Base-by-base conservation (phyloP, 2,797 vertebrate species). In the Kryptopterus vitreolus region DNA sequence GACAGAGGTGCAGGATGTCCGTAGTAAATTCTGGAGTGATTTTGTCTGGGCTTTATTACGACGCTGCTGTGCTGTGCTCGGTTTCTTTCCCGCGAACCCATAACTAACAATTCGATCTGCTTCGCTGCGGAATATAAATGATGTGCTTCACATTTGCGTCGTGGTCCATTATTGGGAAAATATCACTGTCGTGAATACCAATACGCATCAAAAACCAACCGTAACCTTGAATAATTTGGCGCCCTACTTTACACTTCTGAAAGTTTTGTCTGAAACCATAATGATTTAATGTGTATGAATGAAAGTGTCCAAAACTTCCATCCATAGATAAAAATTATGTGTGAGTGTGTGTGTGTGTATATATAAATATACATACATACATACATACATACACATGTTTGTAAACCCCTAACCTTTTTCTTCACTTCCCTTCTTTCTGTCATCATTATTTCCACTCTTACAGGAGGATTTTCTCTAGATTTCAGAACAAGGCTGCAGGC, bases 111-210 rank as follows among this genome's bases (percentile, higher is more conserved):
- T 68, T 58, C 15, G 33, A 31, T 59, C 38, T 50, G 20, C 15
- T 33, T 46, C 43, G 58, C 11, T 66, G 31, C 63, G 55, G 15
- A 65, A 57, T 66, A 57, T 66, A 52, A 62, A 75, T 52, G 16
- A 52, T 53, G 31, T 33, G 24, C 29, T 48, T 24, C 31, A 57
- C 12, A 55, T 72, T 75, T 59, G 55, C 72, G 29, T 75, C 20
- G 8, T 22, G 9, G n/a, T 26, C 29, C 24, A 29, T 59, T 46
- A 59, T 59, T 46, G 38, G 10, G 16, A 46, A 13, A 43, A 43
- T 7, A 59, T 59, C 55, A 29, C 35, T 46, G 55, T 29, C 46
- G 57, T 61, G 22, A 29, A 75, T 48, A 35, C 2, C 0, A 20
- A 35, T 72, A 35, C 65, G 70, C 53, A 35, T 4, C n/a, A 33